A percentile compares a stretch with the other conserved stretches of the same genome.
Conservation (phyloP, 2,113 vertebrate species). For the Chauna torquata region DNA sequence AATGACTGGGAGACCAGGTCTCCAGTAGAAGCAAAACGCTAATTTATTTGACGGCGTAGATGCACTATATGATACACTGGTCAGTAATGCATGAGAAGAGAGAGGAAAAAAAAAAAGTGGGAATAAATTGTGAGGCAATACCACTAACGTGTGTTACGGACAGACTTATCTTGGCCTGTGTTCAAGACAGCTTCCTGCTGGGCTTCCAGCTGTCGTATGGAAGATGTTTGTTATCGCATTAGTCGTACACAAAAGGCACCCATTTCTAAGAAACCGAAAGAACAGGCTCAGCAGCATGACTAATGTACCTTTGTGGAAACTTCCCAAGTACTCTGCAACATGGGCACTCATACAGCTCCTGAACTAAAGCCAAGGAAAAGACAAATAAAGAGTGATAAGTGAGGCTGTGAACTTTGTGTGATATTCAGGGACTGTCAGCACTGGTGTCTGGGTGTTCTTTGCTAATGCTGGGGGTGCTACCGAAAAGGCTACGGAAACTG, state of each 20-base stretch:
- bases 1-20: not conserved
- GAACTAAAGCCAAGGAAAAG: not conserved
- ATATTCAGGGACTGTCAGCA: not conserved
- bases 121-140: not conserved
- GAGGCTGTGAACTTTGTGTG: not conserved
- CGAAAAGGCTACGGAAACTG: not conserved
- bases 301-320: not conserved
- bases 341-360: not conserved
- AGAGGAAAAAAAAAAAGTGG: not conserved
- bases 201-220: not conserved
- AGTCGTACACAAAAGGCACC: not conserved
- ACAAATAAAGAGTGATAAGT: not conserved
- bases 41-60: not conserved
- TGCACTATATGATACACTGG: not conserved
- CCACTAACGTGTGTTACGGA: not conserved
- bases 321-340: not conserved
- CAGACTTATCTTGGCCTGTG: not conserved
- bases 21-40: not conserved
- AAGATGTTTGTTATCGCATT: not conserved
- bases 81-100: not conserved
- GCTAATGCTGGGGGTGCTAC: not conserved
- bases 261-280: not conserved
- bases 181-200: not conserved
- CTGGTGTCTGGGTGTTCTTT: not conserved
- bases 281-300: not conserved